These are phyloP conservation scores for Anniella stebbinsi DNA, from an alignment of 2,797 vertebrate species.

Conservation along the genomic window DNA sequence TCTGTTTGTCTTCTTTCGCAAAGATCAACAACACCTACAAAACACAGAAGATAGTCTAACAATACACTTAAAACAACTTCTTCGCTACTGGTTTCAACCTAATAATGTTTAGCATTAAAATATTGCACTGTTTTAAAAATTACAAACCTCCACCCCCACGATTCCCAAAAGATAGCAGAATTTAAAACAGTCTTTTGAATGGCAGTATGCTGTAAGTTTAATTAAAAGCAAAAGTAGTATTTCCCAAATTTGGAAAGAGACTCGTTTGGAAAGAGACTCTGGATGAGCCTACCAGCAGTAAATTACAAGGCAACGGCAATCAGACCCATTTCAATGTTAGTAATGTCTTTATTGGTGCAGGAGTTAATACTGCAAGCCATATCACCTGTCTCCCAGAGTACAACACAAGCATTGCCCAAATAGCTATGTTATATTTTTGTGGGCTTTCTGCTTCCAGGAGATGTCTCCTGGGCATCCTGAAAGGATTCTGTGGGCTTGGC, in stretches of 20 bases:
- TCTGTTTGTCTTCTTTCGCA: conserved; percentile 95
- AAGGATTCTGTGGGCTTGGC: not conserved
- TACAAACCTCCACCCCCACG: not conserved
- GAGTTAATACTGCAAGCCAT: not conserved
- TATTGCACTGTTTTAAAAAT: not conserved
- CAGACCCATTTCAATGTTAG: not conserved
- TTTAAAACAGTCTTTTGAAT: not conserved
- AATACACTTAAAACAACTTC: not conserved
- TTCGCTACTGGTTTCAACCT: not conserved
- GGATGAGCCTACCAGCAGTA: not conserved
- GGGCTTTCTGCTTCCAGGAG: not conserved
- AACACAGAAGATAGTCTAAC: conserved; percentile 40
- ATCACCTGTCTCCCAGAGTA: not conserved
- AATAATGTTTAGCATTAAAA: not conserved
- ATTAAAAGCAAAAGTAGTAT: not conserved
- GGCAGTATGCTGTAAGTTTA: not conserved
- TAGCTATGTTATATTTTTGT: not conserved
- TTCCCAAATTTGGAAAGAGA: not conserved
- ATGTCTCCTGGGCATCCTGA: not conserved
- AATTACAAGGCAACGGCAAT: not conserved
- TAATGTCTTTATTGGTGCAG: not conserved
- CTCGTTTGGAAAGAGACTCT: not conserved
- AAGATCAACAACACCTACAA: conserved; percentile 94
- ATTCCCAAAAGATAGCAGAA: not conserved
- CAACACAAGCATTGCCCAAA: not conserved